Base-by-base conservation (phyloP, 2,888 invertebrate genomes). In the Artemia sinica region DNA sequence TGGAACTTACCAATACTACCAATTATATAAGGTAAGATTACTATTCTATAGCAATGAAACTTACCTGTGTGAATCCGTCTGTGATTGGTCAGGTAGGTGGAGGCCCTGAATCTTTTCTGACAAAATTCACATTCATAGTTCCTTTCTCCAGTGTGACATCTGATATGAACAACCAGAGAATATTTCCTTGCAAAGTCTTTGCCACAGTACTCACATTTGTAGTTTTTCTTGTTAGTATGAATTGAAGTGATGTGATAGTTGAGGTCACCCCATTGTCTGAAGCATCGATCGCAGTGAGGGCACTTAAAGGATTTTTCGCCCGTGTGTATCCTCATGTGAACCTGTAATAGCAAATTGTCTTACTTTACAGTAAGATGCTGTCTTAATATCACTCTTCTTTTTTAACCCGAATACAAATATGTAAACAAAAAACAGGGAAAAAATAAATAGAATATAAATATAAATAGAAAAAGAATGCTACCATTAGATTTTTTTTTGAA, bases 151-250 rank as follows among this genome's bases (percentile, higher is more conserved):
- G 90, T 91, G 77, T 91, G 91, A 67, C 91, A 90, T 69, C 90
- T 82, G 0, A 90, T 82, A 77, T 91, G 91, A 0, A 92, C 85
- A 68, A 87, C 89, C 67, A 91, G 78, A 0, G 91, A 91, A 77
- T 91, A 92, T 74, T 90, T 88, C 66, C 91, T 81, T 0, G 91
- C 89, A 78, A 91, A 92, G 75, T 89, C 87, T 76, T 91, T 91
- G 69, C 72, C 87, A 76, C 91, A 91, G 76, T 86, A 91, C 75
- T 91, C 91, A 76, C 91, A 91, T 75, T 91, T 90, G 77, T 86
- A 89, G 72, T 86, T 84, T 77, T 89, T 89, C 77, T 88, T 75
- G 66, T 85, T 84, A 10, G 88, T 87, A 76, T 91, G 91, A 72
- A 89, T 82, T 5, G 91, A 91, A 50, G 85, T 86, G 71, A 85